Base-by-base conservation (phyloP, 2,888 invertebrate species). In the Chouioia cunea region DNA sequence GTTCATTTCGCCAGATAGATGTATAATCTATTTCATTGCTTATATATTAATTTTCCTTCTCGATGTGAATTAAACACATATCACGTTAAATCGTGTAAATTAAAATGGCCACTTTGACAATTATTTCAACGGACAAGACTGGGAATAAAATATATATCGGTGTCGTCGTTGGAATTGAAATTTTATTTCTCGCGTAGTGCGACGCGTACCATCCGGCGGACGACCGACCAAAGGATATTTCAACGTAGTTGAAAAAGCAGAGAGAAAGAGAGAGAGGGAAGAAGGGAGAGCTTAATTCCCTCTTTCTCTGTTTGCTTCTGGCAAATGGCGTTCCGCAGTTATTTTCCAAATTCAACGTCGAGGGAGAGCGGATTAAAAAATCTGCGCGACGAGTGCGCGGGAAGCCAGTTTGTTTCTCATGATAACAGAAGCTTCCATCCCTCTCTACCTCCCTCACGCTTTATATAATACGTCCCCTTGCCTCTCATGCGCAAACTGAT, bases 251-350 rank as follows among this genome's bases (percentile, higher is more conserved):
- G 74, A 59, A 65, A 73, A 73, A 65, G 66, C 66, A 65, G 69
- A 57, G 56, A n/a, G 65, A 65, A 65, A 46, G 64, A 48, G 27
- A 20, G 20, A 14, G 64, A 15, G 65, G 27, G 67, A 58, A 67
- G 56, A 65, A 66, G 16, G 46, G 64, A 44, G 57, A 59, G 68
- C 65, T 72, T 72, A 72, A 62, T 60, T 69, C 63, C 52, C 59
- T 52, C 79, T 80, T 76, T 76, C 79, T 82, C 85, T 86, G 85
- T 86, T 86, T 86, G 83, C 82, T 82, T 83, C 83, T 83, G 83
- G 84, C 85, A 86, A 87, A 87, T 87, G 87, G 86, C 86, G 86
- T 85, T 86, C 83, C 83, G 85, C 83, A 85, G 85, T 85, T 86
- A 87, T 87, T 86, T 86, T 85, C 6, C 85, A 85, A 86, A 86